These are phyloP conservation scores for Tethea ocularis DNA, from an alignment of 2,888 invertebrate genomes.

Conservation along the genomic window DNA sequence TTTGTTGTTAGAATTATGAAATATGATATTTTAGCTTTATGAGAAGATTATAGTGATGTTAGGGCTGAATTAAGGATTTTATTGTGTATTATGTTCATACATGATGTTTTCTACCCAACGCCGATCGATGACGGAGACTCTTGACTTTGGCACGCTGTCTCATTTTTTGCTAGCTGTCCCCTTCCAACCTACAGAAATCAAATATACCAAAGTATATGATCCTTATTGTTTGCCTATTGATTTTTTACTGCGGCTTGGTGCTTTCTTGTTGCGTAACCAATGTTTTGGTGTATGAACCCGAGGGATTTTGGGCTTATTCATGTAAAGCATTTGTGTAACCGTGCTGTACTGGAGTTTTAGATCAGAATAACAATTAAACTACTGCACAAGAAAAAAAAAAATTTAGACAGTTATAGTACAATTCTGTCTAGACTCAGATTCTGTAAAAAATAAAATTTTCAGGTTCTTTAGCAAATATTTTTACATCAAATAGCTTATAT, in stretches of 20 bases:
- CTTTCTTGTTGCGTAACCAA: constrained; percentile 40
- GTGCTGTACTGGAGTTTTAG: background rate
- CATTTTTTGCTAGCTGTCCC: constrained; percentile 66
- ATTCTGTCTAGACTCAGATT: too few relatives aligned
- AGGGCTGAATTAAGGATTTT: constrained; percentile 28
- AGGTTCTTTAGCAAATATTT: too few relatives aligned
- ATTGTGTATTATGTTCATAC: constrained; percentile 26
- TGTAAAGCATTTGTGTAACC: constrained; percentile 21
- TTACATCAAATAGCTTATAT: too few relatives aligned
- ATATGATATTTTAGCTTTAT: constrained; percentile 55
- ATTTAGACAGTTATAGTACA: too few relatives aligned
- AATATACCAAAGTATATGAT: constrained; percentile 62
- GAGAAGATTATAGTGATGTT: constrained; percentile 43
- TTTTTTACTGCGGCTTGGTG: constrained; percentile 62
- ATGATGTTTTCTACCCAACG: constrained; percentile 45
- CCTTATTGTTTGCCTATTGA: constrained; percentile 78
- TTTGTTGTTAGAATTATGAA: constrained; percentile 42
- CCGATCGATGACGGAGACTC: constrained; percentile 79
- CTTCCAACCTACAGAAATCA: constrained; percentile 63
- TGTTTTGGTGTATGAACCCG: constrained; percentile 30
- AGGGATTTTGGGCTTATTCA: constrained; percentile 29
- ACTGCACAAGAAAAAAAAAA: background rate
- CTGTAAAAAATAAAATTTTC: too few relatives aligned
- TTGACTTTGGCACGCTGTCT: constrained; percentile 72
- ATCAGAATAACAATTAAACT: background rate